Evolutionary conservation across 2,888 invertebrate genomes (phyloP).

Genomic region (Masnerella sp.): DNA sequence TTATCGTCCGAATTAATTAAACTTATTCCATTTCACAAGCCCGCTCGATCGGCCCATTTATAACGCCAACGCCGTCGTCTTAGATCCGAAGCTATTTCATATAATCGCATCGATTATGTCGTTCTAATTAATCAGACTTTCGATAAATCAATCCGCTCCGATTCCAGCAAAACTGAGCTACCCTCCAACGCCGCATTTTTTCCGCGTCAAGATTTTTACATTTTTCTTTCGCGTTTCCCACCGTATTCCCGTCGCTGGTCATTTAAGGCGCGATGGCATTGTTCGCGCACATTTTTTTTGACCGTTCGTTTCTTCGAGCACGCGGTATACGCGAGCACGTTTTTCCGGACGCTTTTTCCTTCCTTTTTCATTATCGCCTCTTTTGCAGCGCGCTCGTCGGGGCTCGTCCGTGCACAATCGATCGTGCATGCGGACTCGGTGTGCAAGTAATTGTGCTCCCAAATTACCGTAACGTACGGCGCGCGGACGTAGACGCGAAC

Average conservation of each 20-base stretch:
- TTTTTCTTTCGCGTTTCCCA: background rate
- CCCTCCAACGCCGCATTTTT: background rate
- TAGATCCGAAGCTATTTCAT: constrained; percentile 20
- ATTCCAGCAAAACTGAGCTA: background rate
- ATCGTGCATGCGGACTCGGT: constrained; percentile 50
- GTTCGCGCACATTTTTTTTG: constrained; percentile 58
- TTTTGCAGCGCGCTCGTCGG: constrained; percentile 30
- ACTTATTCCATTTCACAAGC: constrained; percentile 25
- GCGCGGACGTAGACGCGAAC: constrained; percentile 59
- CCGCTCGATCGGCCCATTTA: constrained; percentile 32
- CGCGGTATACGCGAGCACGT: constrained; percentile 13
- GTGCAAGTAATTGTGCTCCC: constrained; percentile 59
- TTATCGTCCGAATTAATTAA: constrained; percentile 46
- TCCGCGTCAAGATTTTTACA: background rate
- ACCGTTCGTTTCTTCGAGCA: constrained; percentile 50
- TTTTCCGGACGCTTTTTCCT: constrained; percentile 42
- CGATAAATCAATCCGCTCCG: constrained; percentile 31
- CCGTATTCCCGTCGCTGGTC: constrained; percentile 42
- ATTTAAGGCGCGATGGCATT: constrained; percentile 53
- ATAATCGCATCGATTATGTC: constrained; percentile 42
- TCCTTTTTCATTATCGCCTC: constrained; percentile 53
- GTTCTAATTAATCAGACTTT: constrained; percentile 31
- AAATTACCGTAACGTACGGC: constrained; percentile 61
- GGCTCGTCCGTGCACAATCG: constrained; percentile 51
- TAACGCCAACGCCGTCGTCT: constrained; percentile 20